Base-by-base conservation (phyloP, 2,797 vertebrate species). In the Pterois miles region DNA sequence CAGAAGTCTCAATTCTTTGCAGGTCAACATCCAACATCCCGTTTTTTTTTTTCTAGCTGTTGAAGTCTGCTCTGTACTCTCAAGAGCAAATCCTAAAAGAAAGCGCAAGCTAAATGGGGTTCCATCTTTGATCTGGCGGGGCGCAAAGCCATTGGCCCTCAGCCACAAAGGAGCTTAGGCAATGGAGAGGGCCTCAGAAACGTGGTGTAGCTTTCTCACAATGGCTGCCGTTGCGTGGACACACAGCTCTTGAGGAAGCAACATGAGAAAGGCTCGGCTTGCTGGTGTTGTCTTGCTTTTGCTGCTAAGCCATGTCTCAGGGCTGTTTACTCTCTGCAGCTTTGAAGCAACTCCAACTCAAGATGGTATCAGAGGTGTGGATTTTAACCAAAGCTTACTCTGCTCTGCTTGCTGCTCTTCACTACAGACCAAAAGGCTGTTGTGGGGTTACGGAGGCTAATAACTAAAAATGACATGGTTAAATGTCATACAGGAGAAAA, bases 71-170 rank as follows among this genome's bases (percentile, higher is more conserved):
- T 91, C 85, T 82, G 81, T 78, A 83, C 88, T 92, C 88, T 89
- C 79, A 54, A 92, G 88, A 95, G 89, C 89, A 94, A 94, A 93
- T 91, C 92, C 89, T 81, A 86, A 93, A 92, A 94, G 90, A 93
- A 93, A 91, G 87, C 88, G 20, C 76, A 14, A 91, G 92, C 90
- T 93, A 91, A 93, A 92, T 91, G 86, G 91, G 92, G 93, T 92
- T 91, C 93, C 92, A 94, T 93, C 93, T 95, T 94, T 95, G 93
- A 96, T 94, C 91, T 94, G 88, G 78, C 66, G 76, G 89, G 91
- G 92, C 92, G 91, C 88, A 93, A 90, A 89, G 90, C 90, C 91
- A 93, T 92, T 95, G 94, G 94, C 93, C 89, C 85, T 82, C 65
- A 76, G 91, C 93, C 94, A 95, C 93, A 93, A 92, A 93, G 88